Evolutionary conservation across 2,888 invertebrate species (phyloP).

Genomic region (Dryobotodes eremita): DNA sequence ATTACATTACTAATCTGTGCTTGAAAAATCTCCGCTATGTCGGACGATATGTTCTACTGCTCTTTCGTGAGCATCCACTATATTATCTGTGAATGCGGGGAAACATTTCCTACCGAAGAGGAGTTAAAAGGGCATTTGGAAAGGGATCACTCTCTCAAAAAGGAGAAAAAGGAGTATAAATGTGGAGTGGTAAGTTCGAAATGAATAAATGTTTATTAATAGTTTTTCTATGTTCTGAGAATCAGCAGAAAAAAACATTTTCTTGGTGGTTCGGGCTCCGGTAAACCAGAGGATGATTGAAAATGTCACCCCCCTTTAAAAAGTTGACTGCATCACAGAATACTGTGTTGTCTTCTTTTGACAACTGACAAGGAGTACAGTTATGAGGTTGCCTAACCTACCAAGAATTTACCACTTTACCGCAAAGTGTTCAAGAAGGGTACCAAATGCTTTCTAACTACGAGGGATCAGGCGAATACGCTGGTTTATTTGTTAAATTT

Average conservation of each 20-base stretch:
- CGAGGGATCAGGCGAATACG: background rate
- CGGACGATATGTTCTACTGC: conserved; percentile 79
- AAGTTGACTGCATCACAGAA: background rate
- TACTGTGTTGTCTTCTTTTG: background rate
- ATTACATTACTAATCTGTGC: conserved; percentile 78
- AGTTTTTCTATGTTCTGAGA: conserved; percentile 4
- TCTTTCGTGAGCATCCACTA: conserved; percentile 84
- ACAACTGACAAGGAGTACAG: background rate
- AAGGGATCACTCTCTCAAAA: conserved; percentile 76
- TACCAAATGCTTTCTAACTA: background rate
- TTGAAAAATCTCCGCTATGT: conserved; percentile 62
- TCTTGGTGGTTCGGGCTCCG: conserved; percentile 14
- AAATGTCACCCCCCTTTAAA: background rate
- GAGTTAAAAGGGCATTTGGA: conserved; percentile 77
- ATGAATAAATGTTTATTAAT: conserved; percentile 26
- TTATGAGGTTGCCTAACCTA: background rate
- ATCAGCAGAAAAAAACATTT: background rate
- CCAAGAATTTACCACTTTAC: background rate
- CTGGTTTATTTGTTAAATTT: background rate
- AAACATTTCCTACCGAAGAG: conserved; percentile 81
- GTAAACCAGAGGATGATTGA: background rate
- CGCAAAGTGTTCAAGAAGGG: too few relatives aligned
- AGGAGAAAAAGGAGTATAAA: conserved; percentile 75
- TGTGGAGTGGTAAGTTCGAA: conserved; percentile 73
- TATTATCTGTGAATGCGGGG: conserved; percentile 85